Evolutionary conservation across 2,113 vertebrate species (phyloP).

Genomic region (Gasterosteus nipponicus): DNA sequence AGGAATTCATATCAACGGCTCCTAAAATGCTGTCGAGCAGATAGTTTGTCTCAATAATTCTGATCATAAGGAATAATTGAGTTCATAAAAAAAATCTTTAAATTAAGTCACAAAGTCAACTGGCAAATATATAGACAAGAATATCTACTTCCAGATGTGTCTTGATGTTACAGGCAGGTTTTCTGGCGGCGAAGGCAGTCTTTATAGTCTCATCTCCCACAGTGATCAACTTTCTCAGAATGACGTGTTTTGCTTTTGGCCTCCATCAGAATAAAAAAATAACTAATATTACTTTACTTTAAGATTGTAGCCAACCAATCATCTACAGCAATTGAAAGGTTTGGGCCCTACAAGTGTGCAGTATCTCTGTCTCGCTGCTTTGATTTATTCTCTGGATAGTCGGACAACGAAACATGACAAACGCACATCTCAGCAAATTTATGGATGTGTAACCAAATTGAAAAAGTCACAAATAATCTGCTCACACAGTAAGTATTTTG

Average conservation of each 20-base stretch:
- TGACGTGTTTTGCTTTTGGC: no score
- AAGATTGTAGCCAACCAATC: background rate
- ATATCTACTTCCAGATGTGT: no score
- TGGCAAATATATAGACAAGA: background rate
- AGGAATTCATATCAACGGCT: slow-evolving; percentile 45
- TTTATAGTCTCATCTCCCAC: no score
- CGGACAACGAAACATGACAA: background rate
- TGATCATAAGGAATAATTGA: background rate
- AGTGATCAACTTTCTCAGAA: no score
- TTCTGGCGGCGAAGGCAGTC: no score
- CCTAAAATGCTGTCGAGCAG: slow-evolving; percentile 16
- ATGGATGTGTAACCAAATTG: background rate
- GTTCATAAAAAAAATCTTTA: background rate
- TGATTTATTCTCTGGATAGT: background rate
- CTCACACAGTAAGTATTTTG: background rate
- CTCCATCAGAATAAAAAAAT: background rate
- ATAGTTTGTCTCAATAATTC: background rate
- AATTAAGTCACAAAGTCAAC: background rate
- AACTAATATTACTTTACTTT: background rate
- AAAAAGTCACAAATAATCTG: background rate
- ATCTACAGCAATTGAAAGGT: background rate
- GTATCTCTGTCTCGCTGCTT: background rate
- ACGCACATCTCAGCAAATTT: background rate
- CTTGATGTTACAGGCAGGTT: no score
- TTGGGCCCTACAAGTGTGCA: background rate